Evolutionary conservation across 2,888 invertebrate species (phyloP).

Genomic region (Pecten maximus): DNA sequence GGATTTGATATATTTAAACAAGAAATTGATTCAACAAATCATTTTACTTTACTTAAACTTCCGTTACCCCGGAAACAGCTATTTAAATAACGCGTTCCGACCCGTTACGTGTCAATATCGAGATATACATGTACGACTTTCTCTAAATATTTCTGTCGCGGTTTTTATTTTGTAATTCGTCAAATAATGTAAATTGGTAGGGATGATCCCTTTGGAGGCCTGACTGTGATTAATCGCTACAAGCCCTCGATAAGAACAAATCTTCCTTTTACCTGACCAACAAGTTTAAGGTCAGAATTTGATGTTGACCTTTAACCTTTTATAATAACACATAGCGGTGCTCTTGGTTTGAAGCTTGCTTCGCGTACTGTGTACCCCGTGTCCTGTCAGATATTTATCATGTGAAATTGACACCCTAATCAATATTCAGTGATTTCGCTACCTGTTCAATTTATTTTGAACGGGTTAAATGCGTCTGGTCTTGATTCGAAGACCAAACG

Average conservation of each 20-base stretch:
- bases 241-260: not conserved
- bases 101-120: not conserved
- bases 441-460: not conserved
- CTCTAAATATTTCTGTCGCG: conserved; percentile 8
- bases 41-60: not conserved
- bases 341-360: not conserved
- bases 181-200: not conserved
- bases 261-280: not conserved
- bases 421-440: not conserved
- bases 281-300: conserved; percentile 11
- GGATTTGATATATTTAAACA: conserved; percentile 17
- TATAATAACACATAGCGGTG: not conserved
- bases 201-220: not conserved
- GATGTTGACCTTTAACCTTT: not conserved
- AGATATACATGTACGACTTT: not conserved
- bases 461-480: not conserved
- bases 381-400: not conserved
- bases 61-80: conserved; percentile 15
- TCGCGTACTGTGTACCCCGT: not conserved
- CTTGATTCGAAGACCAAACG: not conserved
- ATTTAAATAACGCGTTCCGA: conserved; percentile 1
- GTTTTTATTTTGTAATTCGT: conserved; percentile 18
- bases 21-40: conserved; percentile 13
- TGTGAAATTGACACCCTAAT: not conserved
- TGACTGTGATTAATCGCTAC: not conserved